Evolutionary conservation across 2,113 vertebrate species (phyloP).

Genomic region (Sminthopsis crassicaudata): DNA sequence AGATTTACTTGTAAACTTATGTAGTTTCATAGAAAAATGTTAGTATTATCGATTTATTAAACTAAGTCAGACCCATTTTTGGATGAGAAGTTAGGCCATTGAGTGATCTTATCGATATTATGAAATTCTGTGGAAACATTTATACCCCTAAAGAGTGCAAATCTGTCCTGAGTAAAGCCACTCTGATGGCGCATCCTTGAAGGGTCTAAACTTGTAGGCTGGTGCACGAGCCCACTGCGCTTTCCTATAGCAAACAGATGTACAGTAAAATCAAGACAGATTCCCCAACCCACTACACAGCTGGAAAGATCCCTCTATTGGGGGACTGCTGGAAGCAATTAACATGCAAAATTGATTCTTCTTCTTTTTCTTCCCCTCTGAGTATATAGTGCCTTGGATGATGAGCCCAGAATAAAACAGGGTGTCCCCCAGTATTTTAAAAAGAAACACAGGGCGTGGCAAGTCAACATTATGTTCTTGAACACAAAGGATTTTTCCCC

Average conservation of each 20-base stretch:
- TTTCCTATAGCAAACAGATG: neutral
- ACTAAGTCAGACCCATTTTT: neutral
- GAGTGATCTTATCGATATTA: neutral
- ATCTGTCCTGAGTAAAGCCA: neutral
- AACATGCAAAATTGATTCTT: neutral
- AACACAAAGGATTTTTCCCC: neutral
- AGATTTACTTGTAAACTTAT: neutral
- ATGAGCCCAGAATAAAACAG: neutral
- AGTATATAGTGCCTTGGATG: neutral
- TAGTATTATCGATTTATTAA: neutral
- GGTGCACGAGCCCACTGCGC: neutral
- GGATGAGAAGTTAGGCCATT: neutral
- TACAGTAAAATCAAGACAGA: neutral
- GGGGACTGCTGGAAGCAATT: constrained; percentile 8
- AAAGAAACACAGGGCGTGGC: neutral
- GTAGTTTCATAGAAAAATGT: neutral
- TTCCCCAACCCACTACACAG: neutral
- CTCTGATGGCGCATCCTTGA: neutral
- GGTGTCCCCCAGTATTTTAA: neutral
- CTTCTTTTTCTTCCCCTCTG: neutral
- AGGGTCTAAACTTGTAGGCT: neutral
- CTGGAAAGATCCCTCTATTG: neutral
- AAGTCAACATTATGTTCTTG: accelerated
- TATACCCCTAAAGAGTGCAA: neutral
- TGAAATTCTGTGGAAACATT: accelerated